Evolutionary conservation across 2,113 vertebrate genomes (phyloP).

Genomic region (Callospermophilus lateralis): DNA sequence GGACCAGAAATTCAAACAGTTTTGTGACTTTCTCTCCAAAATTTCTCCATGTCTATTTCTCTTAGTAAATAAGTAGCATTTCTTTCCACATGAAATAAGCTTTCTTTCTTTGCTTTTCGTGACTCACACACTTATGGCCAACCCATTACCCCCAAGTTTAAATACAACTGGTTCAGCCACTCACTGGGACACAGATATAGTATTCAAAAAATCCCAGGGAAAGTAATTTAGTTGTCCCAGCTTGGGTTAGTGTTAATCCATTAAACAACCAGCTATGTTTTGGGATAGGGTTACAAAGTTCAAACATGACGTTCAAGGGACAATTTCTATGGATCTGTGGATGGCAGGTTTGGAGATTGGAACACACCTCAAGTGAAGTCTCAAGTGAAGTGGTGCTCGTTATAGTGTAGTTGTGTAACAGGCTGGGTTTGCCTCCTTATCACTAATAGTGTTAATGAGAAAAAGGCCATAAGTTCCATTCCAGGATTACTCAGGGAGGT

Average conservation of each 20-base stretch:
- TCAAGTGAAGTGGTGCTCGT: neutral
- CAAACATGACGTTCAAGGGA: neutral
- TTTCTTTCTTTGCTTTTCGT: conserved; percentile 38
- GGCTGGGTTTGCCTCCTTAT: neutral
- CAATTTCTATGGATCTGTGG: neutral
- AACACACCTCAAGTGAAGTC: neutral
- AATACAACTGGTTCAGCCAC: neutral
- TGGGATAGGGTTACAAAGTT: neutral
- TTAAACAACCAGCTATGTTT: neutral
- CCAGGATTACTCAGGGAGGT: neutral
- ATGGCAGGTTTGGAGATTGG: neutral
- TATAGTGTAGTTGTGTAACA: neutral
- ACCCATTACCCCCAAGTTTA: neutral
- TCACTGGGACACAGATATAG: neutral
- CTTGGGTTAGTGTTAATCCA: neutral
- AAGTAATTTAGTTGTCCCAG: neutral
- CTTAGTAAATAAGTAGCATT: neutral
- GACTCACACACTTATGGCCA: neutral
- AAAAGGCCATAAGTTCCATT: neutral
- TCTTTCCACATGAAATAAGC: neutral
- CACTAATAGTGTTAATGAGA: neutral
- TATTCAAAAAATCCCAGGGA: neutral
- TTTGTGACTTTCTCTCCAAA: neutral
- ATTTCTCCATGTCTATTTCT: neutral
- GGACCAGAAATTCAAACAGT: neutral